phyloP scores from a whole-genome alignment of 2,888 invertebrate genomes.

The Morpho achilles region DNA sequence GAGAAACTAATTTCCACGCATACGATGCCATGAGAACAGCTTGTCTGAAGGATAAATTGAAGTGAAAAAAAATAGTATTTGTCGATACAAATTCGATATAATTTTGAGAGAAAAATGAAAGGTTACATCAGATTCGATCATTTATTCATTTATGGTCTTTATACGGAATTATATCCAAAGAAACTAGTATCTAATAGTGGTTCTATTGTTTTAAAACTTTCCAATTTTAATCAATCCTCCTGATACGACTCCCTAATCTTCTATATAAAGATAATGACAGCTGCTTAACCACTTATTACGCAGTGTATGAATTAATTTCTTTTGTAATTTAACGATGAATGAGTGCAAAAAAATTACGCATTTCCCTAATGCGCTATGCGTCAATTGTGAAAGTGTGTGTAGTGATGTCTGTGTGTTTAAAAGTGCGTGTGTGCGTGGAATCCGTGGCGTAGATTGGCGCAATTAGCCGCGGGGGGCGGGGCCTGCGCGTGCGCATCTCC shows the following conservation, averaged over 20 bases:
- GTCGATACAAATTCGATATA: too few species aligned
- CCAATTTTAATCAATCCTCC: conserved; percentile 2
- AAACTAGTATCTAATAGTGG: too few species aligned
- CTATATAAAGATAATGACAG: conserved; percentile 27
- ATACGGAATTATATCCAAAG: too few species aligned
- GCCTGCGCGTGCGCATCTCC: conserved; percentile 56
- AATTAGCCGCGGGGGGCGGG: conserved; percentile 70
- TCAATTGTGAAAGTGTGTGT: conserved; percentile 25
- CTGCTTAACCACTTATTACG: conserved; percentile 25
- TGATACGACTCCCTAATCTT: not conserved
- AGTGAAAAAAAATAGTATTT: too few species aligned
- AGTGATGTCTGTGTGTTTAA: conserved; percentile 34
- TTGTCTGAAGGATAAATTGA: too few species aligned
- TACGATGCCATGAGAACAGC: too few species aligned
- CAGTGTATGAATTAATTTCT: conserved; percentile 28
- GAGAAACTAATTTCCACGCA: too few species aligned
- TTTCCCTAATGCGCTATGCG: conserved; percentile 53
- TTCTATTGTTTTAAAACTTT: too few species aligned
- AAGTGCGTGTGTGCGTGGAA: conserved; percentile 58
- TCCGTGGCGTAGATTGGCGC: conserved; percentile 70
- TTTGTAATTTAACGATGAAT: conserved; percentile 33
- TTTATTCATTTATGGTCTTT: too few species aligned
- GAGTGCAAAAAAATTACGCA: conserved; percentile 33
- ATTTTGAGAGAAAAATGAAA: too few species aligned
- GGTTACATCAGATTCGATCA: too few species aligned